Percentiles rank a stretch among this genome's conserved stretches.
Evolutionary conservation across 2,888 invertebrate species (phyloP).

Genomic region (Branchinecta sandiegonensis): DNA sequence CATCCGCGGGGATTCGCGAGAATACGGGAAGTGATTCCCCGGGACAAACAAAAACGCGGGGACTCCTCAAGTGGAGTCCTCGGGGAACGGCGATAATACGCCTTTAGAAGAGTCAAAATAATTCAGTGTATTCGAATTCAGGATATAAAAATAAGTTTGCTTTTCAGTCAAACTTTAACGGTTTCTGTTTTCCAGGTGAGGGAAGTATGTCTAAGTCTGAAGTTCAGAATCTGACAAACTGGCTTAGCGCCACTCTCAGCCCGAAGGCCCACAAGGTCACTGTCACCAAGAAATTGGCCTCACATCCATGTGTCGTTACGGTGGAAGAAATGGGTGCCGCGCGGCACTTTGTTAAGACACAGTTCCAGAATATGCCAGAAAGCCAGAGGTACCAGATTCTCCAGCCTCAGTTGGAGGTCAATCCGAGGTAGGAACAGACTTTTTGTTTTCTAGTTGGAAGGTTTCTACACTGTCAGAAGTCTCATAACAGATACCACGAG

Average conservation of each 20-base stretch:
- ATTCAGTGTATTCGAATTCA: too few relatives aligned
- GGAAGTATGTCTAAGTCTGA: slow-evolving; percentile 57
- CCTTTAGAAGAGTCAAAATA: too few relatives aligned
- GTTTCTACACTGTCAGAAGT: too few relatives aligned
- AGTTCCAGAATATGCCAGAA: slow-evolving; percentile 62
- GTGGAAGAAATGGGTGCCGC: slow-evolving; percentile 96
- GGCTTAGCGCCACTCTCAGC: slow-evolving; percentile 57
- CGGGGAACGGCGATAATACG: too few relatives aligned
- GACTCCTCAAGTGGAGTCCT: too few relatives aligned
- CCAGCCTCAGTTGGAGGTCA: slow-evolving; percentile 84
- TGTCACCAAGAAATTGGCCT: slow-evolving; percentile 65
- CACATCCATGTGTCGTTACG: slow-evolving; percentile 85
- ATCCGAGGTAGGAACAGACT: slow-evolving; percentile 55
- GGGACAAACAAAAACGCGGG: too few relatives aligned
- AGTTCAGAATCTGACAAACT: slow-evolving; percentile 59
- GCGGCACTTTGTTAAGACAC: slow-evolving; percentile 80
- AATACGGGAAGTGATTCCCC: too few relatives aligned
- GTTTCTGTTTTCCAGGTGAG: slow-evolving; percentile 37
- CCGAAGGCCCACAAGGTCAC: slow-evolving; percentile 69
- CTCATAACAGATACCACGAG: too few relatives aligned
- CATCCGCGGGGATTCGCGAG: too few relatives aligned
- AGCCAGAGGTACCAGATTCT: slow-evolving; percentile 70
- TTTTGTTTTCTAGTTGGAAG: not conserved
- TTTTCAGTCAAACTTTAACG: too few relatives aligned
- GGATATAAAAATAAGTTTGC: too few relatives aligned